These are phyloP conservation scores for Teinopalpus imperialis DNA, from an alignment of 2,888 invertebrate genomes.

Conservation along the genomic window DNA sequence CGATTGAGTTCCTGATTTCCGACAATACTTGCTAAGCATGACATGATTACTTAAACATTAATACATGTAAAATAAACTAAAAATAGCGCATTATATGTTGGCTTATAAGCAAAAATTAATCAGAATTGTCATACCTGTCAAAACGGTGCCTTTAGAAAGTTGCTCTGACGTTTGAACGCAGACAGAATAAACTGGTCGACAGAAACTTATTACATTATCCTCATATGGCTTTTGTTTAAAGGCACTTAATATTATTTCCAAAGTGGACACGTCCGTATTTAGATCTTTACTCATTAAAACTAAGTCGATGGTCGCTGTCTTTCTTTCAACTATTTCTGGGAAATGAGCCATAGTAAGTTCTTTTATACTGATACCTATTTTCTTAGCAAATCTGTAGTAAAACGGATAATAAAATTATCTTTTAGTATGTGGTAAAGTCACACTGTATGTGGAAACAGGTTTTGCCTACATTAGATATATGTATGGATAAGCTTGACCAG, in stretches of 20 bases:
- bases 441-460: too few relatives aligned
- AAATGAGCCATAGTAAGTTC: constrained; percentile 66
- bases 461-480: too few relatives aligned
- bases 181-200: constrained; percentile 88
- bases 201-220: constrained; percentile 87
- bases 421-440: too few relatives aligned
- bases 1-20: too few relatives aligned
- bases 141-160: constrained; percentile 80
- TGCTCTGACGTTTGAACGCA: constrained; percentile 86
- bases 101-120: too few relatives aligned
- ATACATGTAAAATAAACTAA: too few relatives aligned
- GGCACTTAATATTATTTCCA: constrained; percentile 87
- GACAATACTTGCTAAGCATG: too few relatives aligned
- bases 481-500: too few relatives aligned
- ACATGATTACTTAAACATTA: too few relatives aligned
- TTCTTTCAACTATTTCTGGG: constrained; percentile 53
- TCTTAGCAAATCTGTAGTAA: constrained; percentile 65
- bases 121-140: constrained; percentile 83
- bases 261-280: constrained; percentile 82
- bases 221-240: constrained; percentile 86
- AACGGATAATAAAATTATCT: too few relatives aligned
- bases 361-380: constrained; percentile 62
- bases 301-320: constrained; percentile 44
- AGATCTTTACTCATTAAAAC: constrained; percentile 65
- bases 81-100: too few relatives aligned